Conservation (phyloP, 92 coral and sea anemone species). For the Palythoa grandiflora region DNA sequence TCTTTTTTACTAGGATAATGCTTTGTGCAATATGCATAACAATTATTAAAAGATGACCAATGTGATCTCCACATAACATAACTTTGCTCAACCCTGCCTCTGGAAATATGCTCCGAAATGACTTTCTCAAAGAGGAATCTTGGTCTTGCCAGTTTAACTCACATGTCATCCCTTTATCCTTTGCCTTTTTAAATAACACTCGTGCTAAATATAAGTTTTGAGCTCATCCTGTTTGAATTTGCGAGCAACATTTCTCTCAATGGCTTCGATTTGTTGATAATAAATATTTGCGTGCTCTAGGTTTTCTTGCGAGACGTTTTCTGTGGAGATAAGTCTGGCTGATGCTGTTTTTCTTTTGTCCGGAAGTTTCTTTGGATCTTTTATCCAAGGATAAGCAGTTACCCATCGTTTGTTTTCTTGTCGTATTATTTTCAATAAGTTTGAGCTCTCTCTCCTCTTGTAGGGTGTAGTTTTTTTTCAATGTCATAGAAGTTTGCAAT, state of each 20-base stretch:
- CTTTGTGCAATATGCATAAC: no score
- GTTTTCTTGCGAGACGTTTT: slow-evolving; percentile 27
- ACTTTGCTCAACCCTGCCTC: no score
- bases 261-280: slow-evolving; percentile 21
- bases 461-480: slow-evolving; percentile 4
- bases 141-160: no score
- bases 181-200: no score
- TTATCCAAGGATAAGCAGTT: slow-evolving; percentile 51
- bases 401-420: slow-evolving; percentile 33
- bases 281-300: background rate
- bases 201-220: background rate
- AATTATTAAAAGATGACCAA: no score
- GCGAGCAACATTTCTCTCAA: slow-evolving; percentile 11
- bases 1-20: no score
- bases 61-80: no score
- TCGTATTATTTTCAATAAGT: slow-evolving; percentile 27
- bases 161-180: no score
- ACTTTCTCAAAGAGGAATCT: no score
- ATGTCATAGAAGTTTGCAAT: slow-evolving; percentile 7
- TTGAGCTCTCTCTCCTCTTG: slow-evolving; percentile 45
- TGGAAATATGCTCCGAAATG: no score
- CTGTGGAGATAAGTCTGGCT: slow-evolving; percentile 12
- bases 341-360: slow-evolving; percentile 17
- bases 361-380: slow-evolving; percentile 21
- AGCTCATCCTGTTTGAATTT: slow-evolving; percentile 1